Conservation (phyloP, 2,113 vertebrate genomes). For the Rhinopomastus cyanomelas region DNA sequence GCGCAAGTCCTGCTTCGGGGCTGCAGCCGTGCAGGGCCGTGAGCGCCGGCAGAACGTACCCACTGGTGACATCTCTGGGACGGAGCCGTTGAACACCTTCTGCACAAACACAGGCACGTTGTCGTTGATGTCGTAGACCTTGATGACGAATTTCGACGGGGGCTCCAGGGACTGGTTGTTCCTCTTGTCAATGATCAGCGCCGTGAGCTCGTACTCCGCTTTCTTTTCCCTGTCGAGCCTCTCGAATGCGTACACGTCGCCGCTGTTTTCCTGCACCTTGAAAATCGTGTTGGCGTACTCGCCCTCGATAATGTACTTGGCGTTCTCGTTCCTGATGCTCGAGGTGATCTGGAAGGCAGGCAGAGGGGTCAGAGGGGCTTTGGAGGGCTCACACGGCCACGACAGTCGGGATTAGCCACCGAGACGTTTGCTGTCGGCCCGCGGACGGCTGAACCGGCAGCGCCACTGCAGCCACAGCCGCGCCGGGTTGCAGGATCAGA, state of each 20-base stretch:
- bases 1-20: background rate
- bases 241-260: constrained; percentile 81
- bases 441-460: background rate
- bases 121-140: constrained; percentile 90
- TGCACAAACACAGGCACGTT: constrained; percentile 83
- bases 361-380: background rate
- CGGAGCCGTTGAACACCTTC: constrained; percentile 78
- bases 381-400: background rate
- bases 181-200: constrained; percentile 77
- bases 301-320: constrained; percentile 81
- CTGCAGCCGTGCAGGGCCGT: background rate
- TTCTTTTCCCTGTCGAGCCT: constrained; percentile 88
- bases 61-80: constrained; percentile 82
- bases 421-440: background rate
- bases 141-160: constrained; percentile 81
- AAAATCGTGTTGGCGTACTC: constrained; percentile 84
- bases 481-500: background rate
- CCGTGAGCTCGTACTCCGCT: constrained; percentile 78
- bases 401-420: background rate
- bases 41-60: constrained; percentile 71
- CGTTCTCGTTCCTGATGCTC: constrained; percentile 43
- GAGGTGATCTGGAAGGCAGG: constrained; percentile 83
- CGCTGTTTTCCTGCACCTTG: constrained; percentile 75
- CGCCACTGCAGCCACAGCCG: background rate
- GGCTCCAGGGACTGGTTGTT: constrained; percentile 75